Base-by-base conservation (phyloP, 2,888 invertebrate species). In the Amblyjoppa fuscipennis region DNA sequence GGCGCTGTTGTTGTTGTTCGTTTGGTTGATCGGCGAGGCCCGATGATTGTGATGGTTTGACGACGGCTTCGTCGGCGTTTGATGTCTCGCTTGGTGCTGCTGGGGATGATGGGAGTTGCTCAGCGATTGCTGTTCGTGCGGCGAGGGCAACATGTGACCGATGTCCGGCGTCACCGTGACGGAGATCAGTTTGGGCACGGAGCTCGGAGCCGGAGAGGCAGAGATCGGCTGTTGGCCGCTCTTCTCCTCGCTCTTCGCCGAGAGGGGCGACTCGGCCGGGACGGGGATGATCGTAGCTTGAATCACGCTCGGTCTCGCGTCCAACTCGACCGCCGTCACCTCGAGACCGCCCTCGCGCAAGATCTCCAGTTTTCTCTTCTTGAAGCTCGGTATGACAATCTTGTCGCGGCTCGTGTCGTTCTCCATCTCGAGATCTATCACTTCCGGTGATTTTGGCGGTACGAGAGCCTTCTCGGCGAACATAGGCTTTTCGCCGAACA, bases 341-440 rank as follows among this genome's bases (percentile, higher is more conserved):
- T 97, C 97, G 3, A 97, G 94, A 0, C 97, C 97, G 16, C 97
- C 96, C 90, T 97, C 96, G 82, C 97, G 96, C 56, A 97, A 94
- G 64, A 97, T 97, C 88, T 97, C 97, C 7, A 97, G 94, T 90
- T 97, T 97, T 87, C 96, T 96, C 89, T 95, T 96, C 93, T 97
- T 97, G 87, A 97, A 95, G 83, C 94, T 94, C 53, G 94, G 94
- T 88, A 94, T 93, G 82, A 94, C 92, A 53, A 94, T 92, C 77
- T 94, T 93, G 75, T 93, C 93, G 64, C 90, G 79, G 85, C 92
- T 91, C 75, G 90, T 88, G 28, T 94, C 94, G 76, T 88, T 92
- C 73, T 94, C 94, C 38, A 91, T 93, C 91, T 96, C 96, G 9
- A 96, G 93, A 89, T 96, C 96, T 77, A 96, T 96, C 20, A 96